These are phyloP conservation scores for Xiphophorus couchianus DNA, from an alignment of 2,113 vertebrate genomes.

Conservation along the genomic window DNA sequence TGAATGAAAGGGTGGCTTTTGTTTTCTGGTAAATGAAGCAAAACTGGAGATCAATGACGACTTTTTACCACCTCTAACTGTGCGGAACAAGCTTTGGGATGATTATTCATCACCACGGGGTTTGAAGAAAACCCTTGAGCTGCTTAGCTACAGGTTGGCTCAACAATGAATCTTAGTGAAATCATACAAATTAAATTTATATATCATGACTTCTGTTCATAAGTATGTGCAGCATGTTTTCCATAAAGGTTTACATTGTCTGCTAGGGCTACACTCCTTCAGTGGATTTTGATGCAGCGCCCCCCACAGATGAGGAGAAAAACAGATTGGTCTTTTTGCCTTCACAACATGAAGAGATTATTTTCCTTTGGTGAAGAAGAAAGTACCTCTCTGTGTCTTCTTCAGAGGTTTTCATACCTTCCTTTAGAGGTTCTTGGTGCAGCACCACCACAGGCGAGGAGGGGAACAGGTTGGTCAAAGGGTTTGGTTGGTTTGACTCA, in stretches of 20 bases:
- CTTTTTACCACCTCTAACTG: background rate
- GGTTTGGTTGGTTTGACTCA: too few relatives aligned
- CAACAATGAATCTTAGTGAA: background rate
- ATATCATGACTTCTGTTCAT: background rate
- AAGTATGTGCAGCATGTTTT: background rate
- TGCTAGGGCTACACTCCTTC: background rate
- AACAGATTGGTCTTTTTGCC: too few relatives aligned
- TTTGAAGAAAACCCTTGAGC: background rate
- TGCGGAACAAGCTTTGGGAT: background rate
- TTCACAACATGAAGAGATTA: too few relatives aligned
- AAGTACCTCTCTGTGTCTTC: too few relatives aligned
- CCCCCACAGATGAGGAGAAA: too few relatives aligned
- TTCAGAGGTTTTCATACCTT: too few relatives aligned
- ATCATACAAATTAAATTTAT: background rate
- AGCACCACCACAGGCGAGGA: too few relatives aligned
- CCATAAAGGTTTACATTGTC: background rate
- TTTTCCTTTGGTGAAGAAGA: too few relatives aligned
- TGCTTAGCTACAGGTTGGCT: background rate
- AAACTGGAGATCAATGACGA: slow-evolving; percentile 2
- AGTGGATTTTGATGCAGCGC: too few relatives aligned
- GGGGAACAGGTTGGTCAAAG: too few relatives aligned
- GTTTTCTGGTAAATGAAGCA: slow-evolving; percentile 7
- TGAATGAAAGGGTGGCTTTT: slow-evolving; percentile 16
- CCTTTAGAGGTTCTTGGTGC: too few relatives aligned
- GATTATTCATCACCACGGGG: background rate